Evolutionary conservation across 2,797 vertebrate species (phyloP).

Genomic region (Spinus pinus): DNA sequence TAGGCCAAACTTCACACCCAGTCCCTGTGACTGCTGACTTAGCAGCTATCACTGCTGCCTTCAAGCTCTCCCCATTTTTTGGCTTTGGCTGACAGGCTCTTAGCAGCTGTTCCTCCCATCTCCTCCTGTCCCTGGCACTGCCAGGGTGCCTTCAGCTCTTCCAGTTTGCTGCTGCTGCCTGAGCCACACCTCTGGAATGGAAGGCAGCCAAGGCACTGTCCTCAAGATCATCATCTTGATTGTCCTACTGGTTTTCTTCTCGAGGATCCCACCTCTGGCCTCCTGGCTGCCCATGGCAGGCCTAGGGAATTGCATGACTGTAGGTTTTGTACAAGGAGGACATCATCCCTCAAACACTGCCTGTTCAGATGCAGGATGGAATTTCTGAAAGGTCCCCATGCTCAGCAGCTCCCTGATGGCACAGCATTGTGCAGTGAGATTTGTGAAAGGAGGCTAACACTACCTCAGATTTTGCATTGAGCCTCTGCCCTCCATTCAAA

Average conservation of each 20-base stretch:
- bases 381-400: background rate
- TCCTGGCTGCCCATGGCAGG: background rate
- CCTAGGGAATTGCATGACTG: background rate
- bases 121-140: background rate
- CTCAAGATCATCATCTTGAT: fast-evolving
- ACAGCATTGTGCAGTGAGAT: fast-evolving
- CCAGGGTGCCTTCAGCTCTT: background rate
- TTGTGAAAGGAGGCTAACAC: background rate
- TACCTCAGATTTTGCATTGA: fast-evolving
- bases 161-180: background rate
- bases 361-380: background rate
- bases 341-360: background rate
- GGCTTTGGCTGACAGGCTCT: background rate
- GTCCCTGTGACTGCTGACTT: background rate
- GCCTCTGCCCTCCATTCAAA: background rate
- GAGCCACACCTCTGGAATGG: background rate
- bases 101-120: background rate
- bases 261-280: background rate
- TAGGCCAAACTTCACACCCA: background rate
- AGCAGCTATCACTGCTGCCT: background rate
- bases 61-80: background rate
- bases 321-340: background rate
- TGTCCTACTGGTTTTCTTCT: background rate
- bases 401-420: background rate
- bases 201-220: background rate